A percentile compares a stretch with the other conserved stretches of the same genome.
These are phyloP conservation scores for Muscicapa adusta DNA, from an alignment of 2,113 vertebrate genomes.

Conservation along the genomic window DNA sequence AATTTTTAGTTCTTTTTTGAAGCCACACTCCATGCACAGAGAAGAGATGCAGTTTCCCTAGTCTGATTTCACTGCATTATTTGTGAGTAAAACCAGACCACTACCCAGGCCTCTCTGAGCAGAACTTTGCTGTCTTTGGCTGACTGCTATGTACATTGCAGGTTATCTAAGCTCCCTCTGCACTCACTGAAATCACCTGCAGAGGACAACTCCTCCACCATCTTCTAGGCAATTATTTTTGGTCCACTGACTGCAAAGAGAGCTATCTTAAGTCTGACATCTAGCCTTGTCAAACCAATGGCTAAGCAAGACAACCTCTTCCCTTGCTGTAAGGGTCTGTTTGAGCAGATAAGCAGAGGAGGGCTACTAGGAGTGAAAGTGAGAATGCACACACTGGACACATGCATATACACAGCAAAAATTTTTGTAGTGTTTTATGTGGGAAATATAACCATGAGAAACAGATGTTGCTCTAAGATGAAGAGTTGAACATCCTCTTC, in stretches of 20 bases:
- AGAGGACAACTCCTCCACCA: neutral
- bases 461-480: neutral
- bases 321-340: neutral
- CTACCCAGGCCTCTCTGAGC: neutral
- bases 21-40: neutral
- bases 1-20: neutral
- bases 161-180: neutral
- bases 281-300: neutral
- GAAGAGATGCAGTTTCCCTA: neutral
- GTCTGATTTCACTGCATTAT: neutral
- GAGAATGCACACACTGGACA: neutral
- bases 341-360: neutral
- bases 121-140: neutral
- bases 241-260: neutral
- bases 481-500: neutral
- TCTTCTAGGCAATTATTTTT: neutral
- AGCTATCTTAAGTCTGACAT: neutral
- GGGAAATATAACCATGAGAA: neutral
- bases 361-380: neutral
- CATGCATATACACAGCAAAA: neutral
- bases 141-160: neutral
- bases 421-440: neutral
- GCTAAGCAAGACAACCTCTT: neutral
- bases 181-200: neutral
- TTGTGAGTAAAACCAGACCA: neutral